phyloP scores from a whole-genome alignment of 2,888 invertebrate species.

The Pachymerium ferrugineum region DNA sequence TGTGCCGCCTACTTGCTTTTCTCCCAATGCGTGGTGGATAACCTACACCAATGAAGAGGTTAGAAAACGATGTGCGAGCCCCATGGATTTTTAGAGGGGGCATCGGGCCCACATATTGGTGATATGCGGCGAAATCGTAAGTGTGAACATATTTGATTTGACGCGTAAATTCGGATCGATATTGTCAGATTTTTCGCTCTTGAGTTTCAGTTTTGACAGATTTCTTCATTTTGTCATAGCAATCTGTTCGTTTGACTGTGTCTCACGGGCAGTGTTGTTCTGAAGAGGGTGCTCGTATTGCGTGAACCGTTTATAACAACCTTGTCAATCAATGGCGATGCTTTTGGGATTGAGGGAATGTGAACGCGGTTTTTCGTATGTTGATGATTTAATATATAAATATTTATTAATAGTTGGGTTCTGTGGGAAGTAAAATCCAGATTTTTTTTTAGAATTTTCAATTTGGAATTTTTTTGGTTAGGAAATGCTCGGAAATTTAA shows the following conservation, averaged over 20 bases:
- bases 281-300: not conserved
- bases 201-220: not conserved
- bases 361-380: too few relatives aligned
- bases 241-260: not conserved
- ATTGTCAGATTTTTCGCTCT: not conserved
- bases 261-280: not conserved
- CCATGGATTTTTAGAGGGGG: not conserved
- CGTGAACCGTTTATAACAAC: not conserved
- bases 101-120: not conserved
- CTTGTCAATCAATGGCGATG: not conserved
- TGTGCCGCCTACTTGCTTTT: not conserved
- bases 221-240: not conserved
- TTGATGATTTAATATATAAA: too few relatives aligned
- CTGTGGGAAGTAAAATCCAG: too few relatives aligned
- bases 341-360: not conserved
- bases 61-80: too few relatives aligned
- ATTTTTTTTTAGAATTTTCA: too few relatives aligned
- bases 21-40: not conserved
- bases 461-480: too few relatives aligned
- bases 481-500: too few relatives aligned
- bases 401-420: too few relatives aligned
- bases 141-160: not conserved
- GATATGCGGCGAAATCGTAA: not conserved
- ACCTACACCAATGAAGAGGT: not conserved
- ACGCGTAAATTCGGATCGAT: not conserved